A percentile compares a stretch with the other conserved stretches of the same genome.
Evolutionary conservation across 2,797 vertebrate species (phyloP).

Genomic region (Coregonus suidteri): DNA sequence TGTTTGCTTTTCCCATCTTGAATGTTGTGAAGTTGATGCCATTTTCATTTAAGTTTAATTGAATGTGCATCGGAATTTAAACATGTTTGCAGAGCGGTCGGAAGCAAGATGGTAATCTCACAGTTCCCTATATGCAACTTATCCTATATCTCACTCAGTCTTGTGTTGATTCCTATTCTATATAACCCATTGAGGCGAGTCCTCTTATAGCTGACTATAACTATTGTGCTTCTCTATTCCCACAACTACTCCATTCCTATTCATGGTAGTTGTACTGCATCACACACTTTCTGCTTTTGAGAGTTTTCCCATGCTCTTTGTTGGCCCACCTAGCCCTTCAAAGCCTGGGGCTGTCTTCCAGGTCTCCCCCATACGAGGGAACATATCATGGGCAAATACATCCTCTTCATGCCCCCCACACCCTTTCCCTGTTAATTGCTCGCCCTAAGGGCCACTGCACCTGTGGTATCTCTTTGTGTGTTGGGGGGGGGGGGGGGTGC

Average conservation of each 20-base stretch:
- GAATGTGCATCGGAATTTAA: neutral
- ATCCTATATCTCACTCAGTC: neutral
- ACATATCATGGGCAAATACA: neutral
- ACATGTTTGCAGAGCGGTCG: neutral
- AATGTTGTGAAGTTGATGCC: neutral
- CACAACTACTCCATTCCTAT: too few species aligned
- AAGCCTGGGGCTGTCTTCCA: constrained; percentile 11
- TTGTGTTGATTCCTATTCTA: constrained; percentile 10
- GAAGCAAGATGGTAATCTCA: neutral
- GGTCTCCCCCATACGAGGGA: neutral
- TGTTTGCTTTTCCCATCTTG: too few species aligned
- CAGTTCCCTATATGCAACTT: neutral
- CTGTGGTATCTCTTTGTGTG: constrained; percentile 40
- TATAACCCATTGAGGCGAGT: too few species aligned
- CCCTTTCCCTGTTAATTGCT: neutral
- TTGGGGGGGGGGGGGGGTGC: neutral
- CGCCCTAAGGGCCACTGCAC: constrained; percentile 34
- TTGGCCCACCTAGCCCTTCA: neutral
- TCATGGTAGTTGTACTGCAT: too few species aligned
- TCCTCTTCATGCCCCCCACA: neutral
- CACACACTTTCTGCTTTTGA: too few species aligned
- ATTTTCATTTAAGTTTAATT: neutral
- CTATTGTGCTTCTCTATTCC: too few species aligned
- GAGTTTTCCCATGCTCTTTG: constrained; percentile 11
- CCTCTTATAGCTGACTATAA: too few species aligned